phyloP scores from a whole-genome alignment of 2,113 vertebrate species.

The Dunckerocampus dactyliophorus region DNA sequence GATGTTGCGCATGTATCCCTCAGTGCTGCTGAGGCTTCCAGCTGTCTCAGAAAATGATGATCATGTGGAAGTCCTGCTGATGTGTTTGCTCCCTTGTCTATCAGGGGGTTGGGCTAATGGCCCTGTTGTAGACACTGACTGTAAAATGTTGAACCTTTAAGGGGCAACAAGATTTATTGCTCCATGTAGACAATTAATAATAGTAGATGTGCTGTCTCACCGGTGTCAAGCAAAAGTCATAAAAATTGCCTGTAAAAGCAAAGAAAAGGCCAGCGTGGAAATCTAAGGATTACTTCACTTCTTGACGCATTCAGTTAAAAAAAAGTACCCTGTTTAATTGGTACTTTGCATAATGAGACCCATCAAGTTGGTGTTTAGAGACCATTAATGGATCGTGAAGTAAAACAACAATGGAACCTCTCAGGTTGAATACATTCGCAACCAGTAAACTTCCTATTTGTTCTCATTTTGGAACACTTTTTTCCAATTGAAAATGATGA shows the following conservation, averaged over 20 bases:
- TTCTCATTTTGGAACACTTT: background rate
- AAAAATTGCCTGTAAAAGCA: slow-evolving; percentile 71
- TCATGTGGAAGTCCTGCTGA: slow-evolving; percentile 21
- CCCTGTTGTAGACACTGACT: slow-evolving; percentile 62
- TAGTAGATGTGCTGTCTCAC: slow-evolving; percentile 47
- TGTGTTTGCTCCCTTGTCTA: slow-evolving; percentile 59
- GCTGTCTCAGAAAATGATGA: slow-evolving; percentile 50
- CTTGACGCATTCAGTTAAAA: slow-evolving; percentile 1
- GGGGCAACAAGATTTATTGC: slow-evolving; percentile 67
- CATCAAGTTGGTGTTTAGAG: slow-evolving; percentile 24
- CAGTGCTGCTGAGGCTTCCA: slow-evolving; percentile 25
- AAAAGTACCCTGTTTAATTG: slow-evolving; percentile 19
- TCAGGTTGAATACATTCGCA: too few species aligned
- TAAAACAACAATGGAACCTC: background rate
- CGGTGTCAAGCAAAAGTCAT: slow-evolving; percentile 55
- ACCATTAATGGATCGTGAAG: slow-evolving; percentile 13
- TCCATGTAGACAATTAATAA: slow-evolving; percentile 69
- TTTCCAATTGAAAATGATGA: too few species aligned
- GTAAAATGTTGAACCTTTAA: slow-evolving; percentile 57
- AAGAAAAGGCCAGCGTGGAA: slow-evolving; percentile 51
- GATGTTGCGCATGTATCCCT: slow-evolving; percentile 8
- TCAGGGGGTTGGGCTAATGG: slow-evolving; percentile 58
- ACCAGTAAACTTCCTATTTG: background rate
- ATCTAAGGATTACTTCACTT: slow-evolving; percentile 43
- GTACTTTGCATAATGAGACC: slow-evolving; percentile 32